Base-by-base conservation (phyloP, 2,113 vertebrate genomes). In the Ivindomyrus marchei region DNA sequence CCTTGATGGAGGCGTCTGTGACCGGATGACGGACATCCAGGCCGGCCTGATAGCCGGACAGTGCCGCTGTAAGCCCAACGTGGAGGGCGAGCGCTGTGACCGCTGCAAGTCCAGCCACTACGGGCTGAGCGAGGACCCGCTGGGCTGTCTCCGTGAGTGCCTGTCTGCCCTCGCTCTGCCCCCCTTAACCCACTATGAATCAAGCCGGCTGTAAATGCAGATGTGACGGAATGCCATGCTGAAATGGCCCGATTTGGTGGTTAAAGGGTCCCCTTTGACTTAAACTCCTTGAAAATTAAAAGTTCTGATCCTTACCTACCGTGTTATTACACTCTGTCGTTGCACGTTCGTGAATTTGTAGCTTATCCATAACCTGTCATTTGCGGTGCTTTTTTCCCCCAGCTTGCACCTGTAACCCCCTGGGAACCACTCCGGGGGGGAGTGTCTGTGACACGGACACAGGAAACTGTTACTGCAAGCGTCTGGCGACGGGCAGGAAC, bases 401-500 rank as follows among this genome's bases (percentile, higher is more conserved):
- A 99, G 98, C 95, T 0, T 99, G 98, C 92, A 96, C 95, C 0
- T 99, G 98, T 92, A 98, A 95, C 91, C 93, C 96, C 31, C 90
- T 99, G 94, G 98, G 98, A 89, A 99, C 98, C 0, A 88, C 97
- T 91, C 96, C 97, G 3, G 98, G 97, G 7, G 97, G 97, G 93
- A 98, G 96, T 91, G 97, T 97, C 45, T 99, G 98, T 77, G 97
- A 99, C 93, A 96, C 93, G 0, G 94, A 96, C 91, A 96, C 97
- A 74, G 98, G 98, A 95, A 96, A 91, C 93, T 99, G 98, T 92
- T 99, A 97, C 95, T 99, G 98, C 94, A 99, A 99, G 93, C 97
- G 98, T 66, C 95, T 99, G 94, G 98, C 97, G 92, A 97, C 92
- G 0, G 98, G 98, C 93, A 96, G 92, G 91, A 95, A 95, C 89